These are phyloP conservation scores for Dasypus novemcinctus DNA, from an alignment of 2,113 vertebrate genomes.

Conservation along the genomic window DNA sequence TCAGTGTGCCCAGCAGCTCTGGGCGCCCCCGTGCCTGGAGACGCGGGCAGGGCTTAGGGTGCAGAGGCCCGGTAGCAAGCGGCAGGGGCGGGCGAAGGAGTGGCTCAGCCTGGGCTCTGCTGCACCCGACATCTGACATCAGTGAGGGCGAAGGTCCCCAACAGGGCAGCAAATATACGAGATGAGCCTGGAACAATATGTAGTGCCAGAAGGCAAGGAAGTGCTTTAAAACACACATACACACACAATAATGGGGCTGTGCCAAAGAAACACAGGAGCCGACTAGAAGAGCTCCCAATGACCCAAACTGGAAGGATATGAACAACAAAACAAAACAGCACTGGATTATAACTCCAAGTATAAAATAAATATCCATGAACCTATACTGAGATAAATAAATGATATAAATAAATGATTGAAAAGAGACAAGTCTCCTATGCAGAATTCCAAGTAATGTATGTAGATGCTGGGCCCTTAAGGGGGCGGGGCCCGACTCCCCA, in stretches of 20 bases:
- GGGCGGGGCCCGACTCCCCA: background rate
- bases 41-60: background rate
- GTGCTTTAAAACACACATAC: rapidly evolving
- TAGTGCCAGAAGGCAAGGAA: background rate
- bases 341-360: background rate
- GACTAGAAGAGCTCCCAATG: background rate
- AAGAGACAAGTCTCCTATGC: background rate
- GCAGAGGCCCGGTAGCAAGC: background rate
- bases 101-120: background rate
- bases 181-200: background rate
- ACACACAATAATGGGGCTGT: background rate
- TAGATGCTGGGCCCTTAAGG: background rate
- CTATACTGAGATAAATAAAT: background rate
- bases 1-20: background rate
- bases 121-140: background rate
- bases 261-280: background rate
- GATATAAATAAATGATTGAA: background rate
- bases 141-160: background rate
- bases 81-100: background rate
- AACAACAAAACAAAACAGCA: background rate
- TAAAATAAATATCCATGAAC: background rate
- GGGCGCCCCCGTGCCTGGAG: background rate
- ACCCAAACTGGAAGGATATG: background rate
- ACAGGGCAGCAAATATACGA: background rate
- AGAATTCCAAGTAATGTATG: background rate